Conservation (phyloP, 64 coral and sea anemone species). For the Cladopsammia gracilis region DNA sequence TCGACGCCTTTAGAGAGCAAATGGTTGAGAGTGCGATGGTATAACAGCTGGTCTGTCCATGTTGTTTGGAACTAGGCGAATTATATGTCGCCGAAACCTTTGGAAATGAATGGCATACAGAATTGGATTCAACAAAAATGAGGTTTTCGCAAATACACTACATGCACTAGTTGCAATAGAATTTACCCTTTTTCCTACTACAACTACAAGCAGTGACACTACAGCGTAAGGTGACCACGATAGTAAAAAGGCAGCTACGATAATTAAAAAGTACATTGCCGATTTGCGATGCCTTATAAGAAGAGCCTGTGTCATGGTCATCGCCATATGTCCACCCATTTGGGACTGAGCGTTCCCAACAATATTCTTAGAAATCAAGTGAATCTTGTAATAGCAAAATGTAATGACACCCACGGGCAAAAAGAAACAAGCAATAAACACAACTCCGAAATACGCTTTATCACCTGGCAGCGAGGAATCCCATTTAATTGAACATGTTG, state of each 20-base stretch:
- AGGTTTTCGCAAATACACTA: conserved; percentile 46
- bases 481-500: conserved; percentile 58
- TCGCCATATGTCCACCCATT: background rate
- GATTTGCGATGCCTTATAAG: conserved; percentile 13
- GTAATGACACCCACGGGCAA: conserved; percentile 40
- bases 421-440: conserved; percentile 61
- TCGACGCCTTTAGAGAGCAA: background rate
- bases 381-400: conserved; percentile 55
- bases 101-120: conserved; percentile 50
- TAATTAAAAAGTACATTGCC: conserved; percentile 35
- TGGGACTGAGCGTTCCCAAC: background rate
- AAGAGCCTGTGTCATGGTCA: conserved; percentile 18
- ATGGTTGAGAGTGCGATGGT: background rate
- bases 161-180: conserved; percentile 9
- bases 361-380: conserved; percentile 25
- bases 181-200: background rate
- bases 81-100: conserved; percentile 24
- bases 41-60: background rate
- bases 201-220: conserved; percentile 13
- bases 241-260: conserved; percentile 33
- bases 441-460: conserved; percentile 28
- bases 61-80: background rate
- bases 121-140: conserved; percentile 52
- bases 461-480: conserved; percentile 3
- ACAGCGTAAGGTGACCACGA: conserved; percentile 63